Evolutionary conservation across 2,888 invertebrate genomes (phyloP).

Genomic region (Habrosyne pyritoides): DNA sequence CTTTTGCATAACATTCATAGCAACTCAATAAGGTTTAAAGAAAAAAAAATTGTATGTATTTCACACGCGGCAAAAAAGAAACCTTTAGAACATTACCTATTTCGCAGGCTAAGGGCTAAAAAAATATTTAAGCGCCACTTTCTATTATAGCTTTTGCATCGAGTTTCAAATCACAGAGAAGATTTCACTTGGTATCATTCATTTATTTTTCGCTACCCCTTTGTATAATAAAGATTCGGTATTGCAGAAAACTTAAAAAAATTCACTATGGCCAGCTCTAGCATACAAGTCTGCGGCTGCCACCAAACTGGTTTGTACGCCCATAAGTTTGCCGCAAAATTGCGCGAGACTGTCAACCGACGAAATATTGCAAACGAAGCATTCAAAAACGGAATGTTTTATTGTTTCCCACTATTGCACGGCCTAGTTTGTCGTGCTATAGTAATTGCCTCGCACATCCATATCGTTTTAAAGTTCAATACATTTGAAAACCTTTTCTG

Average conservation of each 20-base stretch:
- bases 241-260: neutral
- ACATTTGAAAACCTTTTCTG: neutral
- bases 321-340: constrained; percentile 33
- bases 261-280: neutral
- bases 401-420: constrained; percentile 23
- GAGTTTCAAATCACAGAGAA: no score
- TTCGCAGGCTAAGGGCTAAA: no score
- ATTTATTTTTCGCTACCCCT: no score
- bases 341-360: constrained; percentile 30
- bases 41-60: no score
- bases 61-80: no score
- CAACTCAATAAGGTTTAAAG: no score
- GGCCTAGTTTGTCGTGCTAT: constrained; percentile 3
- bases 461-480: constrained; percentile 1
- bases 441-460: neutral
- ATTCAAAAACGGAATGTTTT: constrained; percentile 25
- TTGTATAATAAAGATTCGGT: neutral
- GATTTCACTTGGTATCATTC: no score
- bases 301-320: no score
- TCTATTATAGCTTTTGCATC: no score
- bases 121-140: no score
- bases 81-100: no score
- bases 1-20: no score
- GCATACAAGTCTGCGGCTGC: neutral
- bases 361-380: constrained; percentile 34